These are phyloP conservation scores for Holcopasites calliopsidis DNA, from an alignment of 1,140 invertebrate genomes.

Conservation along the genomic window DNA sequence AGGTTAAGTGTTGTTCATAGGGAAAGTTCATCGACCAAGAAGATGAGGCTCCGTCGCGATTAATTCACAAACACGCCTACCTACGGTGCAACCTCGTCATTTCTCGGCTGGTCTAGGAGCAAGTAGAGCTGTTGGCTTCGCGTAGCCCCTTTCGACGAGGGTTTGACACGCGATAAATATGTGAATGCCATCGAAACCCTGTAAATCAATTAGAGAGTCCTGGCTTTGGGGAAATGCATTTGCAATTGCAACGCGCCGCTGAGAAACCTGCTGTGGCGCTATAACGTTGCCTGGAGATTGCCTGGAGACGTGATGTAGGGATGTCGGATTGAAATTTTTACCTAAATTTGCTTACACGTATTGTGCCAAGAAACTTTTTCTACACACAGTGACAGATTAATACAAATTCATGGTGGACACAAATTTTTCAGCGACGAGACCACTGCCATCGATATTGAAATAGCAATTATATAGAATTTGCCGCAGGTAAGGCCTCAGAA, in stretches of 20 bases:
- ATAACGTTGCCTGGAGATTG: neutral
- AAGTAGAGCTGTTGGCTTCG: neutral
- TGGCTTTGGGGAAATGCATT: constrained; percentile 30
- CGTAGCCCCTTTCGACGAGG: neutral
- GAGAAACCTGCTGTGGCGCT: neutral
- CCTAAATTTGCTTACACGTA: no score
- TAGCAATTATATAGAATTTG: no score
- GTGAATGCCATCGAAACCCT: constrained; percentile 15
- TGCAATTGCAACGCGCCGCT: neutral
- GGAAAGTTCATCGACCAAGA: neutral
- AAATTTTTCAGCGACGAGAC: no score
- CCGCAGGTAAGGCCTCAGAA: no score
- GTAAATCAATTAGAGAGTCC: constrained; percentile 14
- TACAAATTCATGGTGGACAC: no score
- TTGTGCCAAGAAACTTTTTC: no score
- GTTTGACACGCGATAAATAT: constrained; percentile 34
- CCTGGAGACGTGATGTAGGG: no score
- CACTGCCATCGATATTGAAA: no score
- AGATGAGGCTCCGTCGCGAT: neutral
- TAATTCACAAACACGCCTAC: constrained; percentile 42
- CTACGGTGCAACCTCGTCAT: neutral
- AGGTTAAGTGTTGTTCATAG: neutral
- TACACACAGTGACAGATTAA: no score
- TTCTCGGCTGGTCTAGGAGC: neutral
- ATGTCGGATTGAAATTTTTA: no score